phyloP scores from a whole-genome alignment of 2,888 invertebrate genomes.

The Chalcis sispes region DNA sequence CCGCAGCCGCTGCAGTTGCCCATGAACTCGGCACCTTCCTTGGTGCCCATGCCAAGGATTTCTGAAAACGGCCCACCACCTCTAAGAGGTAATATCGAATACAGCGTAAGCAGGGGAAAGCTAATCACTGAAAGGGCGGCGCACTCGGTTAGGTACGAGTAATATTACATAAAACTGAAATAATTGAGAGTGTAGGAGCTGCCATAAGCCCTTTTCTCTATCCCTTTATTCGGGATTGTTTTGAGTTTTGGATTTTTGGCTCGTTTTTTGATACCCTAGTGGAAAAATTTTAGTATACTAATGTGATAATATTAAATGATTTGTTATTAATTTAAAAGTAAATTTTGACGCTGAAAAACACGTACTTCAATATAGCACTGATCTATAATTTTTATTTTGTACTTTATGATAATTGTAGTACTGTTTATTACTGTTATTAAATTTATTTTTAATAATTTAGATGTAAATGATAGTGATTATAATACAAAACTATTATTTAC shows the following conservation, averaged over 20 bases:
- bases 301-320: neutral
- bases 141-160: conserved; percentile 16
- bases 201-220: neutral
- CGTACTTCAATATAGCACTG: no score
- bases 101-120: neutral
- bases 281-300: conserved; percentile 22
- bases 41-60: conserved; percentile 73
- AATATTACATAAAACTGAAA: neutral
- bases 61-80: conserved; percentile 72
- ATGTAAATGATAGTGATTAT: no score
- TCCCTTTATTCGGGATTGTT: conserved; percentile 1
- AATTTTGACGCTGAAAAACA: no score
- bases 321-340: no score
- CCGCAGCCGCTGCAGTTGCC: conserved; percentile 59
- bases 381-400: no score
- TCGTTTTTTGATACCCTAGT: conserved; percentile 22
- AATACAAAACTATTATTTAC: no score
- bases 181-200: neutral
- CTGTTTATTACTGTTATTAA: no score
- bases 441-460: no score
- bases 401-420: no score
- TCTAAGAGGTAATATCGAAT: conserved; percentile 67
- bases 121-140: no score
- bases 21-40: conserved; percentile 71
- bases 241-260: neutral